Percentiles rank a stretch among this genome's conserved stretches.
Evolutionary conservation across 2,797 vertebrate genomes (phyloP).

Genomic region (Lerista edwardsae): DNA sequence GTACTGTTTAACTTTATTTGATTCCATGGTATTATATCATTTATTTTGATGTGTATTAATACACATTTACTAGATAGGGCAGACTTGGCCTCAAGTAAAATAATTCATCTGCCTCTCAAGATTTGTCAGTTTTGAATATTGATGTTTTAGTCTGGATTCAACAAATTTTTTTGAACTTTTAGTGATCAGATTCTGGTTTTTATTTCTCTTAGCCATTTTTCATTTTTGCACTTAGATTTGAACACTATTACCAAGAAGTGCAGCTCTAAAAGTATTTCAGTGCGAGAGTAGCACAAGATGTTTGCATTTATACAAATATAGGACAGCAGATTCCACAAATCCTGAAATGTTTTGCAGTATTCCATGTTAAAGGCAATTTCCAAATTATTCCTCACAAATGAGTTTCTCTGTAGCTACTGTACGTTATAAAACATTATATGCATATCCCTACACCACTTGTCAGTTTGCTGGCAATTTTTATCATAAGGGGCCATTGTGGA

Average conservation of each 20-base stretch:
- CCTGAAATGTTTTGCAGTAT: background rate
- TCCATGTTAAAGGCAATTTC: background rate
- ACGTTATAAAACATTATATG: background rate
- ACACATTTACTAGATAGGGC: no score
- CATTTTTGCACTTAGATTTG: background rate
- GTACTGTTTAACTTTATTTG: background rate
- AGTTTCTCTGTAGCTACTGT: no score
- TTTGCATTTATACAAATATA: background rate
- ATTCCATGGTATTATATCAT: background rate
- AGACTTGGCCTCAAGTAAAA: no score
- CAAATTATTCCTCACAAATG: background rate
- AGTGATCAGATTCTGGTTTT: slow-evolving; percentile 7
- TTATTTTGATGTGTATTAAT: background rate
- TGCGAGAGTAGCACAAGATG: background rate
- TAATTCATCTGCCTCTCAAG: background rate
- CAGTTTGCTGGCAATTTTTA: background rate
- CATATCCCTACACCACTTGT: background rate
- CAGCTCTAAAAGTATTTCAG: background rate
- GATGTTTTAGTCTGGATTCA: background rate
- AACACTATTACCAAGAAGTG: background rate
- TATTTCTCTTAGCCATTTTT: background rate
- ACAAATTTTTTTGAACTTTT: background rate
- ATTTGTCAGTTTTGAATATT: slow-evolving; percentile 2
- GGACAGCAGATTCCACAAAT: background rate
- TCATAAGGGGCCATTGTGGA: background rate